Evolutionary conservation across 2,113 vertebrate species (phyloP), one percentile per base, ranked within the genome.

Genomic region (Eleginops maclovinus): DNA sequence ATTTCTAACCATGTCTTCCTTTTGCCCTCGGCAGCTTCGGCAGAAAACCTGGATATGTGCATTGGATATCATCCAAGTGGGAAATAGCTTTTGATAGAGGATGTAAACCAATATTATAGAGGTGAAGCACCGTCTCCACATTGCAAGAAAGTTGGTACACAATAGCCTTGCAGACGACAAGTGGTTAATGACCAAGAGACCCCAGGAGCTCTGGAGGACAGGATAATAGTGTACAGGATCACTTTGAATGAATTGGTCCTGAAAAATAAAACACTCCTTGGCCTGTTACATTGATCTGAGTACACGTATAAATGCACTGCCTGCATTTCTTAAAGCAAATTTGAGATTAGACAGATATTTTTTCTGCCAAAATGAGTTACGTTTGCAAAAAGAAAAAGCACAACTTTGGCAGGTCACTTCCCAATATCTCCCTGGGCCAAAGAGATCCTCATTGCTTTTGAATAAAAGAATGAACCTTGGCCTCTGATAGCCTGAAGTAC

Each of bases 61-160:
- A 21, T 12, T 22, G 17, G 43, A 64, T 75, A 54, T 46, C 21
- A 41, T 49, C 44, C 36, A 22, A 40, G 44, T 26, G 15, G 63
- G 64, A 66, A 72, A 72, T 22, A 5, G 41, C 70, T 83, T 70
- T 80, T 73, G 28, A 60, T 41, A 21, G 62, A 36, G 58, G 51
- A 74, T 70, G n/a, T 72, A 69, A 79, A 72, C 71, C 40, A 65
- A 50, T 66, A 78, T 70, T 19, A 58, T 5, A 55, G 26, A 65
- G 56, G 70, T 47, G 53, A 64, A 75, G 72, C 49, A 65, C 26
- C 36, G 16, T 63, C 28, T 28, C 62, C 15, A 53, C 50, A 50
- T 40, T 13, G 55, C 21, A 54, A 44, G 44, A 53, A 8, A 16
- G 11, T 26, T 63, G 26, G 63, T 44, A 54, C 46, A 61, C 17